Percentiles rank a stretch among this genome's conserved stretches.
Conservation (phyloP, 2,113 vertebrate genomes). For the Seriola aureovittata region DNA sequence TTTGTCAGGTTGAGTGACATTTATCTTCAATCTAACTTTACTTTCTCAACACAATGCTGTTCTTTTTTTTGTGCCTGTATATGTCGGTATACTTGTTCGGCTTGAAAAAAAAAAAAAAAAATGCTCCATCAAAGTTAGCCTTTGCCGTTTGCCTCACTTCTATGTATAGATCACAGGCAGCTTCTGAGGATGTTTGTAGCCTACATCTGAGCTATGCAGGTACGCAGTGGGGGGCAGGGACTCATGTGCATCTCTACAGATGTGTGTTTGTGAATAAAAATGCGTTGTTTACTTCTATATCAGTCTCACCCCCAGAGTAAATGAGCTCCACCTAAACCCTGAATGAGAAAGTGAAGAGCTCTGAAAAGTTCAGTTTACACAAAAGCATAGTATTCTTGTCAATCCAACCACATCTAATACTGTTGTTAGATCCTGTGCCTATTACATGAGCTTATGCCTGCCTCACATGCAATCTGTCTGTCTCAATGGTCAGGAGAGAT, state of each 20-base stretch:
- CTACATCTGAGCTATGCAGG: slow-evolving; percentile 67
- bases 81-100: slow-evolving; percentile 17
- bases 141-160: slow-evolving; percentile 63
- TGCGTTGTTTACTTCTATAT: slow-evolving; percentile 69
- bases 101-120: slow-evolving; percentile 19
- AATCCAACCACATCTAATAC: not conserved
- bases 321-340: slow-evolving; percentile 29
- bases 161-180: slow-evolving; percentile 79
- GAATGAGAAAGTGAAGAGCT: slow-evolving; percentile 32
- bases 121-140: slow-evolving; percentile 65
- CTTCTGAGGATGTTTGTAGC: slow-evolving; percentile 69
- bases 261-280: slow-evolving; percentile 70
- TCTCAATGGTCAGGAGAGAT: slow-evolving; percentile 31
- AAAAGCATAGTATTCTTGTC: not conserved
- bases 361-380: slow-evolving; percentile 9
- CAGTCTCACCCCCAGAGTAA: slow-evolving; percentile 45
- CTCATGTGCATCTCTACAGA: slow-evolving; percentile 43
- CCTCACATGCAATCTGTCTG: not conserved
- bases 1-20: slow-evolving; percentile 25
- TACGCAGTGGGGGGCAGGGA: slow-evolving; percentile 61
- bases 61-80: slow-evolving; percentile 26
- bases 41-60: slow-evolving; percentile 35
- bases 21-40: slow-evolving; percentile 42
- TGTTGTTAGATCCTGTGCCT: not conserved
- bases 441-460: not conserved